phyloP scores from a whole-genome alignment of 2,113 vertebrate genomes.

The Emydocephalus ijimae region DNA sequence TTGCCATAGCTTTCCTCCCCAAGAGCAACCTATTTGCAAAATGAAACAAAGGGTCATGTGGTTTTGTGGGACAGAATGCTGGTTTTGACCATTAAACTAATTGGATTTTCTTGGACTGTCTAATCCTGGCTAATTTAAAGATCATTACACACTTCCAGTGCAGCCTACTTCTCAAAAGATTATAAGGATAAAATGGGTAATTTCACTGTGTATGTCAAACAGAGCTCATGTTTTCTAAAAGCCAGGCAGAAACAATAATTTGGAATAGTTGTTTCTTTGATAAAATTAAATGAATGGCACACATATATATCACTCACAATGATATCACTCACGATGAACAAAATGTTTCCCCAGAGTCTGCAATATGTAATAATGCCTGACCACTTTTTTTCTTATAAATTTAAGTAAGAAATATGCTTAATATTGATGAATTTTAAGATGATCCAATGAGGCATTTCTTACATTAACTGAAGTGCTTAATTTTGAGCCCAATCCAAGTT shows the following conservation, averaged over 20 bases:
- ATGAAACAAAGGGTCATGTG: not conserved
- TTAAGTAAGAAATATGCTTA: not conserved
- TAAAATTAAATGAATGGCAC: not conserved
- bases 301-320: not conserved
- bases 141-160: not conserved
- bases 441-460: not conserved
- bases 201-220: not conserved
- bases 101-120: not conserved
- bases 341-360: not conserved
- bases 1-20: too few species aligned
- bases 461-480: not conserved
- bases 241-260: not conserved
- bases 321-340: not conserved
- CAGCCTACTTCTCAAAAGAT: not conserved
- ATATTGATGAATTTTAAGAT: not conserved
- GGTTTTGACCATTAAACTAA: not conserved
- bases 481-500: not conserved
- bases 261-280: not conserved
- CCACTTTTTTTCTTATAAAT: not conserved
- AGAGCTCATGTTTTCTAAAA: not conserved
- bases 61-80: not conserved
- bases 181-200: not conserved
- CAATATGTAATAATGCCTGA: not conserved
- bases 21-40: not conserved
- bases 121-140: not conserved